Conservation (phyloP, 2,113 vertebrate species). For the Seriola dumerili region DNA sequence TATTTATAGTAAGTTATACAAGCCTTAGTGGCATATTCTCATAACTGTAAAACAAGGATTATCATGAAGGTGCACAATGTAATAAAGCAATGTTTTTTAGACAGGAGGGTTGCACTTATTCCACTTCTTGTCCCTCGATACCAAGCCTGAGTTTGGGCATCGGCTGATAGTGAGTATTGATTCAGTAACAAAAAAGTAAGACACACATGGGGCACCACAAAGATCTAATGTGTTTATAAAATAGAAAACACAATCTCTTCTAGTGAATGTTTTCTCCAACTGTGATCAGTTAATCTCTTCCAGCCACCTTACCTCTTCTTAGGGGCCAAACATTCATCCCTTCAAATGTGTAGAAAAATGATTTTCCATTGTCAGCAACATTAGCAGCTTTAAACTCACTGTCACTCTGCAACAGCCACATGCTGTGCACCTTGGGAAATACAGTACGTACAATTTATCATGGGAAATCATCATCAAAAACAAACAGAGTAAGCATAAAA, state of each 20-base stretch:
- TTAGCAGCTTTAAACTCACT: slow-evolving; percentile 64
- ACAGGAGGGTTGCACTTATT: too few relatives aligned
- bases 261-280: slow-evolving; percentile 15
- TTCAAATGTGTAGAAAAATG: slow-evolving; percentile 40
- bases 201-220: background rate
- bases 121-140: background rate
- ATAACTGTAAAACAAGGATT: background rate
- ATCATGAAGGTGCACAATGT: background rate
- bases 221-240: slow-evolving; percentile 5
- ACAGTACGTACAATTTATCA: slow-evolving; percentile 55
- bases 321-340: slow-evolving; percentile 46
- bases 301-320: slow-evolving; percentile 40
- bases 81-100: background rate
- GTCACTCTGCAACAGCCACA: slow-evolving; percentile 57
- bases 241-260: background rate
- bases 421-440: slow-evolving; percentile 74
- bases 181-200: too few relatives aligned
- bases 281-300: slow-evolving; percentile 63
- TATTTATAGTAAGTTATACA: slow-evolving; percentile 1
- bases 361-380: slow-evolving; percentile 59
- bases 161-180: too few relatives aligned
- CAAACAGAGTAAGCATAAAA: slow-evolving; percentile 44
- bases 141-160: background rate
- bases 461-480: slow-evolving; percentile 72
- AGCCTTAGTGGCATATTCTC: background rate